These are phyloP conservation scores for Albula goreensis DNA, from an alignment of 2,113 vertebrate genomes.

Conservation along the genomic window DNA sequence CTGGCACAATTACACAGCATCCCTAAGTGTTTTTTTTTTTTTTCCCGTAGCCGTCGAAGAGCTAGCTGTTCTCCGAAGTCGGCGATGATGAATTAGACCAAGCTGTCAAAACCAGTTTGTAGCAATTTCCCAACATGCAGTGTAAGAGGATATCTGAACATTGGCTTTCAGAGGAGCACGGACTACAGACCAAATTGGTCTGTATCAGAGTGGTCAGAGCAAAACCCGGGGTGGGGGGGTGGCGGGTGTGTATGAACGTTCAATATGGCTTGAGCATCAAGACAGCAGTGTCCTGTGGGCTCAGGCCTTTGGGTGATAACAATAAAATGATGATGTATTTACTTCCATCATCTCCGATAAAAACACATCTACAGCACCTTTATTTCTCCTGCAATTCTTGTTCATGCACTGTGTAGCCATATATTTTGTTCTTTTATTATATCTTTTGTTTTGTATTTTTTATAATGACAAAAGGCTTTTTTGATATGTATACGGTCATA, in stretches of 20 bases:
- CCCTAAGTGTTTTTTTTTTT: neutral
- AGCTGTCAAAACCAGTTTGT: neutral
- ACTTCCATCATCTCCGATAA: neutral
- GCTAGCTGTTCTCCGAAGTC: neutral
- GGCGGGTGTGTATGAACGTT: too few species aligned
- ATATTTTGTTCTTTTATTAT: too few species aligned
- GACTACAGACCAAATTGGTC: neutral
- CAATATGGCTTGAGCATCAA: neutral
- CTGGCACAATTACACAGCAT: too few species aligned
- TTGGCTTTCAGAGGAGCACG: neutral
- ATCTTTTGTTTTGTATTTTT: too few species aligned
- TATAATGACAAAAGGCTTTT: too few species aligned
- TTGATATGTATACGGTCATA: too few species aligned
- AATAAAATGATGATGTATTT: neutral
- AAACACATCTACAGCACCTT: too few species aligned
- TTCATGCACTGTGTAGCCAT: too few species aligned
- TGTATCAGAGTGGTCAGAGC: neutral
- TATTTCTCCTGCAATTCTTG: too few species aligned
- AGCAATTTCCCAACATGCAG: neutral
- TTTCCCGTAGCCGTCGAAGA: neutral
- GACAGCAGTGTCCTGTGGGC: neutral
- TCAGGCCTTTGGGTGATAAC: neutral
- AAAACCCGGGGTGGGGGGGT: neutral
- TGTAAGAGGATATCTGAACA: neutral
- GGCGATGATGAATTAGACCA: neutral